A percentile compares a stretch with the other conserved stretches of the same genome.
These are phyloP conservation scores for Chrysolina haemoptera DNA, from an alignment of 2,888 invertebrate species.

Conservation along the genomic window DNA sequence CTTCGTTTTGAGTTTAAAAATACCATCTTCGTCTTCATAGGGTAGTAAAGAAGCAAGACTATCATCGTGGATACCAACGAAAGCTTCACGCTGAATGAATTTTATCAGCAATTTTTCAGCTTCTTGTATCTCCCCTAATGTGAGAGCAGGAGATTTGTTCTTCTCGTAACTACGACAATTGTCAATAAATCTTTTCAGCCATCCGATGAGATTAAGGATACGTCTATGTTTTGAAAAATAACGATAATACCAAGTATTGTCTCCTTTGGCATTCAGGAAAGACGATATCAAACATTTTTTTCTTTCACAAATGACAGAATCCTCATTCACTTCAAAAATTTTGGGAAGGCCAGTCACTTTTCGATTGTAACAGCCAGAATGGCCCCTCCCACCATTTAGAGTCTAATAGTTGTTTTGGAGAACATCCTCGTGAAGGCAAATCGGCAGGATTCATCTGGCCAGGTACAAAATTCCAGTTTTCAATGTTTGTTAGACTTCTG, in stretches of 20 bases:
- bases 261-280: not conserved
- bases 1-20: not conserved
- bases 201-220: not conserved
- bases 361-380: not conserved
- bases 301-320: not conserved
- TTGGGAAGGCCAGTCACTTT: not conserved
- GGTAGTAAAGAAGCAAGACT: not conserved
- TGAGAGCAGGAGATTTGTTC: not conserved
- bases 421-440: too few relatives aligned
- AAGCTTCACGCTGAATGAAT: not conserved
- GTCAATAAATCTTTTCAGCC: not conserved
- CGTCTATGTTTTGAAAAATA: not conserved
- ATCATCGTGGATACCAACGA: not conserved
- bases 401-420: not conserved
- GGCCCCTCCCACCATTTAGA: not conserved
- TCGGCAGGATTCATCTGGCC: constrained; percentile 35
- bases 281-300: not conserved
- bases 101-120: not conserved
- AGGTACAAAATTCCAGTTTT: constrained; percentile 58
- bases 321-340: not conserved
- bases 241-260: not conserved
- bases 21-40: not conserved
- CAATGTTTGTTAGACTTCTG: constrained; percentile 42
- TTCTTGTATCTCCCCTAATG: not conserved
- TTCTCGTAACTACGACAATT: not conserved